Conservation (phyloP, 2,888 invertebrate genomes). For the Coleophora deauratella region DNA sequence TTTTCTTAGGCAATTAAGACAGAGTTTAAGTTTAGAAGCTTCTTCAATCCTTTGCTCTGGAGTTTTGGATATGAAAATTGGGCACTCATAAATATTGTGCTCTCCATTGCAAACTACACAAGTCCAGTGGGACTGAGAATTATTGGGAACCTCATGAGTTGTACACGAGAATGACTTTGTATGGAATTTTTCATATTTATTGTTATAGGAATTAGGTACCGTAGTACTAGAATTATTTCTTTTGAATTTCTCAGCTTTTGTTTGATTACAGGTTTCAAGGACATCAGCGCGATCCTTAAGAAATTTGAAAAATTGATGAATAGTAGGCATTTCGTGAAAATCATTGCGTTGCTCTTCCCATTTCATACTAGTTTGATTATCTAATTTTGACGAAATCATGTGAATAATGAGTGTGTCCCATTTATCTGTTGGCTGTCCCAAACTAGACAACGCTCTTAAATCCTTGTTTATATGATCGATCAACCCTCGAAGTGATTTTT, state of each 20-base stretch:
- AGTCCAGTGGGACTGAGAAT: neutral
- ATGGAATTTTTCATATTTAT: neutral
- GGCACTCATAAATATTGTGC: neutral
- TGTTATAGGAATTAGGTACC: neutral
- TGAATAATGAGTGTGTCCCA: conserved; percentile 19
- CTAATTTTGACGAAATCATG: conserved; percentile 14
- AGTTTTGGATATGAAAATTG: neutral
- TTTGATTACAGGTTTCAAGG: conserved; percentile 7
- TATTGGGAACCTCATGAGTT: neutral
- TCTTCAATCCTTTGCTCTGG: neutral
- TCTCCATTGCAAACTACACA: conserved; percentile 1
- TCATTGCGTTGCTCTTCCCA: conserved; percentile 16
- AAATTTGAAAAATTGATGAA: conserved; percentile 9
- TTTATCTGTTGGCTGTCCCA: conserved; percentile 16
- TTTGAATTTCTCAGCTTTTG: neutral
- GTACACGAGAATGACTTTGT: neutral
- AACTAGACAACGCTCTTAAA: conserved; percentile 19
- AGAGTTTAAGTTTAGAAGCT: neutral
- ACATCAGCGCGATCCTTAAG: conserved; percentile 11
- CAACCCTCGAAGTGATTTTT: conserved; percentile 3
- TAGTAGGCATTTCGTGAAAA: conserved; percentile 4
- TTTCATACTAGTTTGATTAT: conserved; percentile 11
- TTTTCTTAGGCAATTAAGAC: conserved; percentile 1
- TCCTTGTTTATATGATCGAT: conserved; percentile 17
- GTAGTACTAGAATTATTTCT: neutral